Percentiles rank a stretch among this genome's conserved stretches.
Evolutionary conservation across 1,140 invertebrate species (phyloP).

Genomic region (Ditylenchus dipsaci): DNA sequence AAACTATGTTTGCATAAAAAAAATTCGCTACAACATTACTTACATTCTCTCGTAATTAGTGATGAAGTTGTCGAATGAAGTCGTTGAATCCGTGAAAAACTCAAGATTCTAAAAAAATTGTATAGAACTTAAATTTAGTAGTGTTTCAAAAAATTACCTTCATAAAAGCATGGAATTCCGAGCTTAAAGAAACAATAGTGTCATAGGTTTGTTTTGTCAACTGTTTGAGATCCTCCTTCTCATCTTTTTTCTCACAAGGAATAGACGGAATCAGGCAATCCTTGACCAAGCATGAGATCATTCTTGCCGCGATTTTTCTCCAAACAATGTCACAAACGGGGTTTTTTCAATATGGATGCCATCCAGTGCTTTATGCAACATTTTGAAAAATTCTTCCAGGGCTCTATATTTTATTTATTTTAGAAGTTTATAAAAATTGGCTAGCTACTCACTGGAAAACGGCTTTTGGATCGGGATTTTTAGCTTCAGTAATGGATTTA

Average conservation of each 20-base stretch:
- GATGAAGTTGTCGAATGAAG: slow-evolving; percentile 28
- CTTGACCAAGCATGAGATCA: slow-evolving; percentile 27
- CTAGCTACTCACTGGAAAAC: slow-evolving; percentile 10
- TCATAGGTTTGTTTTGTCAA: slow-evolving; percentile 4
- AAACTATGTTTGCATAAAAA: too few species aligned
- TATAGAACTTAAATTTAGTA: too few species aligned
- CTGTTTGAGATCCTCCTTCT: not conserved
- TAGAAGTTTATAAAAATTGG: not conserved
- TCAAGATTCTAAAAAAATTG: slow-evolving; percentile 29
- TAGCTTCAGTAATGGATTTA: slow-evolving; percentile 11
- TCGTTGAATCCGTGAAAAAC: slow-evolving; percentile 21
- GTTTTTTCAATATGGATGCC: slow-evolving; percentile 22
- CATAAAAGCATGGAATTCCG: slow-evolving; percentile 21
- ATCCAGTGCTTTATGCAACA: slow-evolving; percentile 15
- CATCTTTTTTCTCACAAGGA: slow-evolving; percentile 30
- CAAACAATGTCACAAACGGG: slow-evolving; percentile 18
- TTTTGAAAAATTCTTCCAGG: slow-evolving; percentile 21
- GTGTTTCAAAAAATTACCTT: too few species aligned
- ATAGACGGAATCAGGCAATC: slow-evolving; percentile 32
- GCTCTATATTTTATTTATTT: slow-evolving; percentile 13
- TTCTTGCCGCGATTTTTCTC: slow-evolving; percentile 14
- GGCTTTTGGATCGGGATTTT: slow-evolving; percentile 1
- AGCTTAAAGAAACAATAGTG: slow-evolving; percentile 6
- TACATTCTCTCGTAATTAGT: slow-evolving; percentile 21
- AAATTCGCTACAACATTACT: too few species aligned